phyloP scores from a whole-genome alignment of 2,888 invertebrate genomes.

The Celastrina argiolus region DNA sequence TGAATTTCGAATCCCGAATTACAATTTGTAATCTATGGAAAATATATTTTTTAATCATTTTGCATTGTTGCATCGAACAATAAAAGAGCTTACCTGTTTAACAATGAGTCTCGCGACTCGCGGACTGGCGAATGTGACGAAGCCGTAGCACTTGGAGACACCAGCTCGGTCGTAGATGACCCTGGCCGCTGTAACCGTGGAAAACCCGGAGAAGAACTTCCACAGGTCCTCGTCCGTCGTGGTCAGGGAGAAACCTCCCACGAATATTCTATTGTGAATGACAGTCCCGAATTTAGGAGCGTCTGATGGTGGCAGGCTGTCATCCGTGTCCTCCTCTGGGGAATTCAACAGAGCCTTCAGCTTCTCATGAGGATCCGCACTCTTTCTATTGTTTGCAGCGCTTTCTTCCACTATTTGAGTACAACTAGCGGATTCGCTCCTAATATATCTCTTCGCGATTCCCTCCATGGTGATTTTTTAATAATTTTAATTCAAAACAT shows the following conservation, averaged over 20 bases:
- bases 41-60: neutral
- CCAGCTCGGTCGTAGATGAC: slow-evolving; percentile 97
- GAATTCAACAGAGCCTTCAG: slow-evolving; percentile 66
- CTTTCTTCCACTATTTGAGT: slow-evolving; percentile 72
- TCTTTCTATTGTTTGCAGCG: slow-evolving; percentile 58
- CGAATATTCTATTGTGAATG: slow-evolving; percentile 96
- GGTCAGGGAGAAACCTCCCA: slow-evolving; percentile 95
- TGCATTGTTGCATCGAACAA: slow-evolving; percentile 16
- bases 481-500: slow-evolving; percentile 55
- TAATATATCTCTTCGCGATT: slow-evolving; percentile 64
- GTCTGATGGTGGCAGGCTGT: slow-evolving; percentile 64
- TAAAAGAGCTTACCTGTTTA: slow-evolving; percentile 59
- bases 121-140: slow-evolving; percentile 82
- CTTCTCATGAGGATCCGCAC: slow-evolving; percentile 67
- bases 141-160: slow-evolving; percentile 95
- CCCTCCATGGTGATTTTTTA: slow-evolving; percentile 52
- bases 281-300: slow-evolving; percentile 86
- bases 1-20: neutral
- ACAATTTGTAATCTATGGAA: neutral
- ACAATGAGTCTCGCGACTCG: slow-evolving; percentile 71
- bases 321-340: slow-evolving; percentile 67
- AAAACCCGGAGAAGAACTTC: slow-evolving; percentile 93
- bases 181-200: slow-evolving; percentile 93
- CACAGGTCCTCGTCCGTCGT: slow-evolving; percentile 95
- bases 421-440: slow-evolving; percentile 71